Conservation (phyloP, 1,140 invertebrate species). For the Panagrolaimus sp. region DNA sequence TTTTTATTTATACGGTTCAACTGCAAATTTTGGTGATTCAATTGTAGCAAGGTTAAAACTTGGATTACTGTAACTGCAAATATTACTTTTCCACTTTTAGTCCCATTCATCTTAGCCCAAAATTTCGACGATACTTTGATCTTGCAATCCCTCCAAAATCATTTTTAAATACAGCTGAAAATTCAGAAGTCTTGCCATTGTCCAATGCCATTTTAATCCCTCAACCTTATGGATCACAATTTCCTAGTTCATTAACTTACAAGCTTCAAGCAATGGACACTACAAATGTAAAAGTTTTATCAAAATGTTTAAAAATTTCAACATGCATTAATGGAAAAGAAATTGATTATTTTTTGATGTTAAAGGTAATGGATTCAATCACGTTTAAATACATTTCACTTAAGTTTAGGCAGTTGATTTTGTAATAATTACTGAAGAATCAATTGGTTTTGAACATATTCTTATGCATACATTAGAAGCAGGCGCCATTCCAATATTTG, state of each 20-base stretch:
- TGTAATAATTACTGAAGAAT: neutral
- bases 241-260: too few species aligned
- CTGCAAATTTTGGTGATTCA: neutral
- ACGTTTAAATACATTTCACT: too few species aligned
- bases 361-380: neutral
- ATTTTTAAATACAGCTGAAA: neutral
- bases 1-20: neutral
- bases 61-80: neutral
- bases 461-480: neutral
- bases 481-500: neutral
- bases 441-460: neutral
- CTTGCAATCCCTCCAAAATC: neutral
- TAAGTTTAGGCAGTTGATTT: neutral
- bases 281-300: neutral
- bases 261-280: neutral
- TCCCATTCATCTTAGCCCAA: neutral
- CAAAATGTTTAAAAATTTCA: neutral
- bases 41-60: neutral
- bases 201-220: neutral
- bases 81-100: neutral
- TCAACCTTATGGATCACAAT: neutral
- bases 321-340: conserved; percentile 4
- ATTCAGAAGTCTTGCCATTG: neutral
- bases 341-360: neutral
- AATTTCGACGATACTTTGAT: neutral